A percentile compares a stretch with the other conserved stretches of the same genome.
Evolutionary conservation across 1,140 invertebrate genomes (phyloP).

Genomic region (Camponotus pennsylvanicus): DNA sequence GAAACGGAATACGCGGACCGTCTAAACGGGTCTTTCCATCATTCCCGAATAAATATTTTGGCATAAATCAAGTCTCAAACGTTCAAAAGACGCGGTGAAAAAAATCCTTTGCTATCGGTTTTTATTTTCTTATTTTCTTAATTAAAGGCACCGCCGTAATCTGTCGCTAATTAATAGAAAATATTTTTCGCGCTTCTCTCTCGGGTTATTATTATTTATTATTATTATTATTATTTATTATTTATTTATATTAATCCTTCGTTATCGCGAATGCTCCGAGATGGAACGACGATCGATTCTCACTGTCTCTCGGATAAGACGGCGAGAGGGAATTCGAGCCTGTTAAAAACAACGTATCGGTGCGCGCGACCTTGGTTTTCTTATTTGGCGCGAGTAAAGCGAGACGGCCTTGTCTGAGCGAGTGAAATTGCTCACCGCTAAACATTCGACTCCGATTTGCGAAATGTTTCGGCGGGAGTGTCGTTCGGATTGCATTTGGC

Average conservation of each 20-base stretch:
- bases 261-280: constrained; percentile 8
- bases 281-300: neutral
- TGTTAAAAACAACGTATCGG: constrained; percentile 36
- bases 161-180: constrained; percentile 42
- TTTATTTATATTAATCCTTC: too few relatives aligned
- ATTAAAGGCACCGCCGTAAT: constrained; percentile 20
- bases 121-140: constrained; percentile 53
- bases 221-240: too few relatives aligned
- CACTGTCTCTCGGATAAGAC: neutral
- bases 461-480: constrained; percentile 52
- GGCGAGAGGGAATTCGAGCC: constrained; percentile 5
- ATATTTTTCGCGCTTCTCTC: too few relatives aligned
- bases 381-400: constrained; percentile 32
- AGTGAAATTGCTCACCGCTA: constrained; percentile 22
- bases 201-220: too few relatives aligned
- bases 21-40: constrained; percentile 24
- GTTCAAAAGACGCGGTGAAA: constrained; percentile 24
- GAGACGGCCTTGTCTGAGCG: neutral
- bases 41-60: neutral
- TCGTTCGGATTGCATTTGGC: constrained; percentile 45
- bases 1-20: neutral
- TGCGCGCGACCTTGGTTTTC: constrained; percentile 13
- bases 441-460: constrained; percentile 49
- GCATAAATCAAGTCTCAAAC: neutral
- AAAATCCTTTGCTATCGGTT: neutral